These are phyloP conservation scores for Salvelinus sp. DNA, from an alignment of 2,113 vertebrate species.

Conservation along the genomic window DNA sequence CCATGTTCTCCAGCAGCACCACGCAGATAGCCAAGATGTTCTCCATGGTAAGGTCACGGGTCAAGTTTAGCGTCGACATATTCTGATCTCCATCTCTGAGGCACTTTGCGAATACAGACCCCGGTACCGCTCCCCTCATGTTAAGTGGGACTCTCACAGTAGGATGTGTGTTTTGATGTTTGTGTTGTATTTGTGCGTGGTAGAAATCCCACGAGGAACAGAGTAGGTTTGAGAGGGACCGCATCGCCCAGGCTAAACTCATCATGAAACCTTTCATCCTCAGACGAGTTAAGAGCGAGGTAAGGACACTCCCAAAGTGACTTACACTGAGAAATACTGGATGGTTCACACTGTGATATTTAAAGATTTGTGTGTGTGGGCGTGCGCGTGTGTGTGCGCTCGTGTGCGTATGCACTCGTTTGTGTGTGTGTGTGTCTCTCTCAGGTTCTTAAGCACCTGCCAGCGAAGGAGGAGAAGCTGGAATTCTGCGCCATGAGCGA, in stretches of 20 bases:
- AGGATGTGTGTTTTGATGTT: neutral
- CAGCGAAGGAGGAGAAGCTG: slow-evolving; percentile 84
- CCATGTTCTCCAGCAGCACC: slow-evolving; percentile 94
- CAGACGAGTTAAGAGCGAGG: slow-evolving; percentile 92
- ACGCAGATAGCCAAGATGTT: slow-evolving; percentile 94
- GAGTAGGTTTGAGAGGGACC: slow-evolving; percentile 88
- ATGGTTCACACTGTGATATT: neutral
- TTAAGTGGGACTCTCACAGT: neutral
- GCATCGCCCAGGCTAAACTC: slow-evolving; percentile 92
- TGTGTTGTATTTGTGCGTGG: slow-evolving; percentile 31
- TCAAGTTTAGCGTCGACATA: no score
- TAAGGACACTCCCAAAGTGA: slow-evolving; percentile 49
- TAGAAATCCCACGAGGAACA: slow-evolving; percentile 91
- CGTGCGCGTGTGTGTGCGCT: no score
- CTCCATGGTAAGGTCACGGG: slow-evolving; percentile 76
- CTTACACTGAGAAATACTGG: no score
- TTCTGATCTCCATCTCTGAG: no score
- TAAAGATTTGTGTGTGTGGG: no score
- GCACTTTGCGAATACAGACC: no score
- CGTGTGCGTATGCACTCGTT: no score
- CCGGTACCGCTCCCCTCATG: neutral
- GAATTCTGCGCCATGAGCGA: slow-evolving; percentile 89
- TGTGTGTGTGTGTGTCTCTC: neutral
- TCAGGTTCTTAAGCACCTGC: slow-evolving; percentile 92
- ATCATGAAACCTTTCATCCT: slow-evolving; percentile 99